Base-by-base conservation (phyloP, 1,140 invertebrate genomes). In the Idris sp. region DNA sequence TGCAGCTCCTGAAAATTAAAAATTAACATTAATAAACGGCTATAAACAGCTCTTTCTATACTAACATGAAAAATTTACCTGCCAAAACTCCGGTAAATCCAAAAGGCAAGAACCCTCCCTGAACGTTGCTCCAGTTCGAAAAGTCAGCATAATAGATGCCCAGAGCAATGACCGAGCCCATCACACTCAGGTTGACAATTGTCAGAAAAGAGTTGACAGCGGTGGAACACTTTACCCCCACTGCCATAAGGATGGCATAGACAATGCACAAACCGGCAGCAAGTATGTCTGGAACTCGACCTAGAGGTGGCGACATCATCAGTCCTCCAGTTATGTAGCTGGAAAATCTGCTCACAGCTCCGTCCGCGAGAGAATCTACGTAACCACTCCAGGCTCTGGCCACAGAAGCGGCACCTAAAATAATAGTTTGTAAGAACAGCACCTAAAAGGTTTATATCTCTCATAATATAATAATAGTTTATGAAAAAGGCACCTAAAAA, bases 311-410 rank as follows among this genome's bases (percentile, higher is more conserved):
- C 35, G 92, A 91, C 58, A 96, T 88, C 9, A 48, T 71, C 7
- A 80, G 54, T 75, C 92, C 91, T 5, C 93, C 93, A 4, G 94
- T 91, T 7, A 92, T 76, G 0, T 89, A 85, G 13, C 92, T 88
- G 0, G 96, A 97, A 2, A 91, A 91, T 81, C 97, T 97, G 64
- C 91, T 92, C 31, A 98, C 93, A 2, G 91, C 90, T 10, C 93
- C 92, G 8, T 91, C 92, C 6, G 94, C 88, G 77, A 97, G 88
- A 0, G 95, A 94, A 81, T 98, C 95, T 4, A 98, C 90, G 79
- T 97, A 97, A 8, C 95, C 96, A 68, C 95, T 97, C 95, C 95
- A 97, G 1, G 96, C 96, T 73, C 96, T 90, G 0, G 95, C 95
- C 14, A 97, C 95, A 0, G 95, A 95, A 0, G 97, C 96, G 4